These are phyloP conservation scores for Himalopsyche tibetana DNA, from an alignment of 2,888 invertebrate genomes.

Conservation along the genomic window DNA sequence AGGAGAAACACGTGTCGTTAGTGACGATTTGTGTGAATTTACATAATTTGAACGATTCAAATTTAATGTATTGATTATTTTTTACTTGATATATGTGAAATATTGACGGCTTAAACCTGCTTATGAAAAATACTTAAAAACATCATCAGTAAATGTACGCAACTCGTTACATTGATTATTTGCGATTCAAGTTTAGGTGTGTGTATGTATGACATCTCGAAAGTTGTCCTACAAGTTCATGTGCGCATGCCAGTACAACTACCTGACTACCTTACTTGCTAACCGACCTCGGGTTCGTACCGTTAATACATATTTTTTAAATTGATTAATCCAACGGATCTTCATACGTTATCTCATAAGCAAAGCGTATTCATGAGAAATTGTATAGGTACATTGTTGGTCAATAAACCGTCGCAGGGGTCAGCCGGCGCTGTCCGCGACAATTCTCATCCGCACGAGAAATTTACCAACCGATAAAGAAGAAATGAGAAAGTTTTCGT, in stretches of 20 bases:
- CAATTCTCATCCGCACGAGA: neutral
- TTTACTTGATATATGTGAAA: too few relatives aligned
- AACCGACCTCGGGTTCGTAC: neutral
- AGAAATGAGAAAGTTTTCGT: slow-evolving; percentile 5
- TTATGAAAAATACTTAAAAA: neutral
- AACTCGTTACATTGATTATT: neutral
- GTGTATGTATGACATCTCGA: neutral
- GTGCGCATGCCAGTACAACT: neutral
- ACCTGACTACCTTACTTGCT: neutral
- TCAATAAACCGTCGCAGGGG: neutral
- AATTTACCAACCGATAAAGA: neutral
- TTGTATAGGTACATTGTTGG: neutral
- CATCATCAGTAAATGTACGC: neutral
- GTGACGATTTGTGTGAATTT: too few relatives aligned
- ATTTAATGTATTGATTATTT: too few relatives aligned
- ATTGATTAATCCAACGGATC: neutral
- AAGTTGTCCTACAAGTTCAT: slow-evolving; percentile 25
- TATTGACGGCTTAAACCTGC: too few relatives aligned
- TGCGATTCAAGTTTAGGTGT: neutral
- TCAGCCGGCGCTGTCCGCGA: neutral
- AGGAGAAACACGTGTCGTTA: too few relatives aligned
- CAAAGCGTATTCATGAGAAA: neutral
- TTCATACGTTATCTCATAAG: neutral
- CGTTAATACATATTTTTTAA: neutral
- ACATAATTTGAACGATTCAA: too few relatives aligned